phyloP scores from a whole-genome alignment of 2,888 invertebrate species.

The Nymphalis urticae region DNA sequence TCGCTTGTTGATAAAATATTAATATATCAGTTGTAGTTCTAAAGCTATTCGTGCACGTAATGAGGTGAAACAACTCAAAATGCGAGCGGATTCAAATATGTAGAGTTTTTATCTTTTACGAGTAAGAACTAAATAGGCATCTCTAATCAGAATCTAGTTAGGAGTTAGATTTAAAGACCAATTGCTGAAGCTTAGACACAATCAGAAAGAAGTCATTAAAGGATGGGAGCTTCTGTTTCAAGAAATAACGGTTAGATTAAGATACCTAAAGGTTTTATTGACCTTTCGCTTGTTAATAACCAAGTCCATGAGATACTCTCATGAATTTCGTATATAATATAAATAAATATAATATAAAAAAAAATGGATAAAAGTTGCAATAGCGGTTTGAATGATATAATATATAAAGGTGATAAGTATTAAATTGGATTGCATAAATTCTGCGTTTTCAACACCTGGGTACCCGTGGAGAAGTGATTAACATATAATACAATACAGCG shows the following conservation, averaged over 20 bases:
- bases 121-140: conserved; percentile 42
- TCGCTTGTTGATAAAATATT: conserved; percentile 36
- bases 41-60: conserved; percentile 69
- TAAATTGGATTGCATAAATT: too few relatives aligned
- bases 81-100: conserved; percentile 58
- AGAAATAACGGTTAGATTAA: conserved; percentile 3
- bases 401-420: too few relatives aligned
- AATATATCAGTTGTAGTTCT: conserved; percentile 42
- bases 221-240: conserved; percentile 11
- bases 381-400: too few relatives aligned
- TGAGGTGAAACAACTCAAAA: conserved; percentile 75
- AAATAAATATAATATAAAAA: too few relatives aligned
- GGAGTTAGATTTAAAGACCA: conserved; percentile 30
- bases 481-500: too few relatives aligned
- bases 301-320: too few relatives aligned
- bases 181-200: conserved; percentile 10
- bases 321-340: too few relatives aligned
- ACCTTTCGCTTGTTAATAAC: not conserved
- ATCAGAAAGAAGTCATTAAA: conserved; percentile 13
- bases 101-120: conserved; percentile 49
- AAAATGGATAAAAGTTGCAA: too few relatives aligned
- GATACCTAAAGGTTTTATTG: not conserved
- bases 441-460: too few relatives aligned
- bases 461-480: too few relatives aligned
- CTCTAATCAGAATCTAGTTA: conserved; percentile 46